Evolutionary conservation across 30 jellyfish, hydroid and myxozoan species (phyloP), one percentile per base, ranked within the genome.

Genomic region (Hydractinia echinata): DNA sequence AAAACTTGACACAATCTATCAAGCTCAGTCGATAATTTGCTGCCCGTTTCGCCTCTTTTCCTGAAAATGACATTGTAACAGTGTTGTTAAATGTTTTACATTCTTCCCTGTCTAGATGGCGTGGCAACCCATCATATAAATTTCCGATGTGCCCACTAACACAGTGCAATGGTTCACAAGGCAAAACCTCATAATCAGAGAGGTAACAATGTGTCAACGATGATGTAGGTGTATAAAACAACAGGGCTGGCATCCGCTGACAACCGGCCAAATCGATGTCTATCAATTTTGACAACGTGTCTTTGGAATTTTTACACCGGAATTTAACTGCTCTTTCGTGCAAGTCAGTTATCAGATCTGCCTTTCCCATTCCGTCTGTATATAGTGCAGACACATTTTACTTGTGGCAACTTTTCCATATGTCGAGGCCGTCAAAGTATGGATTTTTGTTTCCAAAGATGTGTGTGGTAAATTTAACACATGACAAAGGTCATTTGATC

Each of bases 1-100:
- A 72, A 55, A 66, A 48, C 76, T 18, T 18, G 19, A 66, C 76
- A 18, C 19, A 66, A 18, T 66, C 30, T 66, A 66, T 5, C 76
- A 66, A 5, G 30, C 9, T 66, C 50, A 20, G 18, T 72, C 73
- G 30, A 72, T 72, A 72, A 52, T 72, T 62, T 39, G 50, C 81
- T 72, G 64, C 61, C 30, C 81, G 81, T 72, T 72, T 72, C 64
- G 64, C 30, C 81, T 72, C 81, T 72, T 72, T 72, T 55, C 50
- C 50, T 20, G 30, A 55, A 72, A 20, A 72, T 16, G 81, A 72
- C 60, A 72, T 20, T 21, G 79, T 76, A 14, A 76, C 44, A 50
- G 53, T 76, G 5, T 76, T 56, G 44, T 76, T 54, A 76, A 76
- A 76, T 18, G 16, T 18, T 4, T 5, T 5, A 49, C 54, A 49